Conservation (phyloP, 2,797 vertebrate genomes). For the Pantherophis vulpinus region DNA sequence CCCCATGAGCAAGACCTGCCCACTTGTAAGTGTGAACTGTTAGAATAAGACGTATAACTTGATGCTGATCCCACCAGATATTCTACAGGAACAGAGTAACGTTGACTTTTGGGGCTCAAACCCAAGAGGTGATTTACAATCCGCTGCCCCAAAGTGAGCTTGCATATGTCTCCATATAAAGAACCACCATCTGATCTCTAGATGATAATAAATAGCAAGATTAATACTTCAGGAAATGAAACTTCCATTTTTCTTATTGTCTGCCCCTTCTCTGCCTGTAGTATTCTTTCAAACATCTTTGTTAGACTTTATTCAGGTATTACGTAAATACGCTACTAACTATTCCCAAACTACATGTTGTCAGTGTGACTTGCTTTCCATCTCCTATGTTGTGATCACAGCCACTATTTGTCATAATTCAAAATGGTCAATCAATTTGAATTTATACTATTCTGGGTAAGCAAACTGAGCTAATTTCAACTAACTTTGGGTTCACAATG, state of each 20-base stretch:
- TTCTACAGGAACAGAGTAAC: conserved; percentile 84
- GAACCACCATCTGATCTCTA: conserved; percentile 83
- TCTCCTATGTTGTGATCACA: background rate
- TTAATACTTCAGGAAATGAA: conserved; percentile 50
- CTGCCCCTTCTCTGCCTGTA: background rate
- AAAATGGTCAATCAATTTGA: background rate
- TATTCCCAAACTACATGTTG: background rate
- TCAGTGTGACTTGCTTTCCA: background rate
- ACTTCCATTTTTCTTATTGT: background rate
- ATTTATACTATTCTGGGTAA: background rate
- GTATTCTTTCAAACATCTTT: background rate
- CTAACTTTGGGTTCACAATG: background rate
- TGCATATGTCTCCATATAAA: conserved; percentile 81
- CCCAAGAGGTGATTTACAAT: conserved; percentile 98
- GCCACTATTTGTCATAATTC: background rate
- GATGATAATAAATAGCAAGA: conserved; percentile 71
- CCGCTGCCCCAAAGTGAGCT: conserved; percentile 89
- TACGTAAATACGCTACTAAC: background rate
- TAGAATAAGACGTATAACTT: conserved; percentile 69
- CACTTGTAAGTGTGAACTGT: conserved; percentile 75
- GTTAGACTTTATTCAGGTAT: background rate
- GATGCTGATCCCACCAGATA: conserved; percentile 78
- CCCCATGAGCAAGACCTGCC: conserved; percentile 94
- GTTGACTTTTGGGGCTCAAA: conserved; percentile 82
- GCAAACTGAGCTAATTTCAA: background rate